Evolutionary conservation across 2,888 invertebrate genomes (phyloP), one percentile per base, ranked within the genome.

Genomic region (Hypsopygia costalis): DNA sequence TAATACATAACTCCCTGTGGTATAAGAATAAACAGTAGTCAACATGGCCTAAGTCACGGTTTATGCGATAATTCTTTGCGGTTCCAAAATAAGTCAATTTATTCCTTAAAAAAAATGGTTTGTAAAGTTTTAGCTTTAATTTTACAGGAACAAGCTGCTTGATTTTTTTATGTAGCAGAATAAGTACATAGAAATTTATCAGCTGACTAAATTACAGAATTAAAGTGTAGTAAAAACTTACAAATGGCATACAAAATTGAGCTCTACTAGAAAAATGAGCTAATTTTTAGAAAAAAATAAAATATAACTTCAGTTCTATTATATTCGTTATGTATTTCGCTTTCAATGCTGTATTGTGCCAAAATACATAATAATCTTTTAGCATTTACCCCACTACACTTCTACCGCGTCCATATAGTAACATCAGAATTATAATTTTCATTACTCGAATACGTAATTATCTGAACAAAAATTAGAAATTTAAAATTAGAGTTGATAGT

Each of bases 401-500:
- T 46, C 47, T 62, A 55, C 54, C 59, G 62, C 61, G 60, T 64
- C 57, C 59, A 58, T 53, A 47, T 43, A 45, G 56, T 58, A 57
- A 34, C 39, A 47, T 49, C 52, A 46, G 55, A 54, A 54, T 49
- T 54, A 32, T n/a, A 50, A 51, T 58, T 59, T 66, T 58, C 60
- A 65, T 59, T 66, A 64, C 57, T 65, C 60, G 62, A 39, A 80
- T 82, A 82, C 79, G 80, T 82, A 81, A 82, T 60, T 3, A 62
- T 62, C 69, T 59, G 74, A 81, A 73, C 81, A 85, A 83, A 73
- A 72, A 72, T 75, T 81, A 80, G 77, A 60, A 68, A 55, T 64
- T 66, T 66, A 70, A 77, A 73, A 62, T 78, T 86, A 87, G 83
- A 77, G 69, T 82, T 82, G 69, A 80, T 87, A 87, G 82, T 85